Evolutionary conservation across 2,888 invertebrate genomes (phyloP), one percentile per base, ranked within the genome.

Genomic region (Mactromeris polynyma): DNA sequence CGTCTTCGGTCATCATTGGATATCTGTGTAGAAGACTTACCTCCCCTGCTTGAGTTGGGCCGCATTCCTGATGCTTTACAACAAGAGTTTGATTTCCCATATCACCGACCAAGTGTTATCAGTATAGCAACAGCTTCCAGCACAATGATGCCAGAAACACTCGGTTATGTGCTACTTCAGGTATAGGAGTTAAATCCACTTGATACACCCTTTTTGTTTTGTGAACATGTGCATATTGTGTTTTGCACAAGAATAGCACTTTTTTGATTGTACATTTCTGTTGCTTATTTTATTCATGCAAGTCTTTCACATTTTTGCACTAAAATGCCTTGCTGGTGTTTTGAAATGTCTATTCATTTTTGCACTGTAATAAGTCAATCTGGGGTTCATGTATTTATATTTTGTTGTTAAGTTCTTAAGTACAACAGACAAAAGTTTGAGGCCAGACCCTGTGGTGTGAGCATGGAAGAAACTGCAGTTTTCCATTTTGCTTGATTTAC

Each of bases 81-180:
- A 31, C 86, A 92, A 73, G 94, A 95, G 36, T 96, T 93, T 89
- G 93, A 94, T 90, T 96, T 96, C 93, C 96, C 96, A 2, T 96
- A 96, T 90, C 96, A 96, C 87, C 90, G 95, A 33, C 96, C 96
- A 2, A 96, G 96, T 84, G 94, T 96, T 38, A 91, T 96, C 86
- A 96, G 96, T 82, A 73, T 95, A 85, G 93, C 94, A 14, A 95
- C 95, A 38, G 94, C 93, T 0, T 94, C 95, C 58, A 95, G 95
- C 54, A 91, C 94, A 4, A 90, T 94, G 90, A 95, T 96, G 95
- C 96, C 96, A 26, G 96, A 96, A 89, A 95, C 95, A 40, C 93
- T 96, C 17, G 96, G 96, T 78, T 96, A 96, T 92, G 95, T 96
- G 11, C 93, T 96, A 3, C 91, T 96, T 33, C 96, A 96, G 96